phyloP scores from a whole-genome alignment of 1,140 invertebrate species.

The Tetranychus urticae region DNA sequence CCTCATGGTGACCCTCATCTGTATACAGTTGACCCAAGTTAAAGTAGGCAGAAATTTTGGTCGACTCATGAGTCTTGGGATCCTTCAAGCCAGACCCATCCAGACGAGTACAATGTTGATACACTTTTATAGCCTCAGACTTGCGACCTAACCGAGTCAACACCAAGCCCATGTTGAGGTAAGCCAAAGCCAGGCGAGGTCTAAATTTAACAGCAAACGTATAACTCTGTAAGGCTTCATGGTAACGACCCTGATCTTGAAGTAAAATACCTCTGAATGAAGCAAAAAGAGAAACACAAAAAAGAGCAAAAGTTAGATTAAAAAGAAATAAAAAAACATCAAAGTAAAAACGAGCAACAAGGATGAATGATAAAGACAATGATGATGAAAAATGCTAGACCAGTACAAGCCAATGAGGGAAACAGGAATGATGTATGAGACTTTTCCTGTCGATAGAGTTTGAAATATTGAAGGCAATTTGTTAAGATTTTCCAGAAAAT shows the following conservation, averaged over 20 bases:
- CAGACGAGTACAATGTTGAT: slow-evolving; percentile 50
- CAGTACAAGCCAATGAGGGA: no score
- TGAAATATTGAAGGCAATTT: no score
- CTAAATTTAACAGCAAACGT: slow-evolving; percentile 73
- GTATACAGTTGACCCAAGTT: slow-evolving; percentile 70
- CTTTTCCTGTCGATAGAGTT: no score
- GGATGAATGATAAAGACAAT: background rate
- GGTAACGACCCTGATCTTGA: slow-evolving; percentile 61
- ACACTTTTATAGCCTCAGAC: slow-evolving; percentile 52
- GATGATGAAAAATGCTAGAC: no score
- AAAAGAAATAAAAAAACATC: background rate
- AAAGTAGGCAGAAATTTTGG: slow-evolving; percentile 65
- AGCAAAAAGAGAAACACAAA: background rate
- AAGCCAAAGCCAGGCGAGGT: slow-evolving; percentile 76
- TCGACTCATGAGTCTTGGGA: slow-evolving; percentile 60
- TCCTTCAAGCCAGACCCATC: slow-evolving; percentile 69
- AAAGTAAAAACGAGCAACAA: background rate
- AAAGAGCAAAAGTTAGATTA: background rate
- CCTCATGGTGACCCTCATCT: slow-evolving; percentile 51
- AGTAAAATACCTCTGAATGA: slow-evolving; percentile 59
- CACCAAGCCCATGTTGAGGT: slow-evolving; percentile 74
- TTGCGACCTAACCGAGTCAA: slow-evolving; percentile 51
- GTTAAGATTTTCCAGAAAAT: no score
- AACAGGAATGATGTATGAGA: no score
- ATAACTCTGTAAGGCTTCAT: slow-evolving; percentile 75